Conservation (phyloP, 2,888 invertebrate genomes). For the Syrphus vitripennis region DNA sequence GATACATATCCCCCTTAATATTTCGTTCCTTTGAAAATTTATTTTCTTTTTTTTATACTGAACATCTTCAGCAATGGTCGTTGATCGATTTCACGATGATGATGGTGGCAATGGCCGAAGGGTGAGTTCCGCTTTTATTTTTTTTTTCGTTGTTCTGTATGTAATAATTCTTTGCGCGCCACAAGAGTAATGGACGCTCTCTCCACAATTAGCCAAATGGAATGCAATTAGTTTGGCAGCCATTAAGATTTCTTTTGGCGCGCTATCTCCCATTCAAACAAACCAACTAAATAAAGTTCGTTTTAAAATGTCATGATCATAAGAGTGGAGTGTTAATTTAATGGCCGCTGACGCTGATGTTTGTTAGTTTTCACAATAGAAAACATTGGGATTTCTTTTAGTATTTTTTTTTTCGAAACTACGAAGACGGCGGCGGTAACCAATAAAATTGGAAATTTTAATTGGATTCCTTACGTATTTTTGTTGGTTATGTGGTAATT, state of each 20-base stretch:
- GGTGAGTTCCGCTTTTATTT: constrained; percentile 40
- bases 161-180: constrained; percentile 9
- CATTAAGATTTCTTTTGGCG: constrained; percentile 64
- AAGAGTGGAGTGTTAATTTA: constrained; percentile 23
- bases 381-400: constrained; percentile 1
- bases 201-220: constrained; percentile 70
- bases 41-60: not conserved
- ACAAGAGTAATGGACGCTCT: constrained; percentile 66
- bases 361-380: constrained; percentile 30
- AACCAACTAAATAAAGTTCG: not conserved
- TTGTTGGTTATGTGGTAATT: constrained; percentile 15
- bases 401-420: not conserved
- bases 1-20: constrained; percentile 20
- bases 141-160: not conserved
- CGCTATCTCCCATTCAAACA: not conserved
- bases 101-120: constrained; percentile 66
- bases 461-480: constrained; percentile 12
- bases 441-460: constrained; percentile 63
- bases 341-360: constrained; percentile 2
- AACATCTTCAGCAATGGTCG: constrained; percentile 42
- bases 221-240: constrained; percentile 71
- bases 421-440: not conserved
- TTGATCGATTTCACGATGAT: constrained; percentile 60
- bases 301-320: constrained; percentile 41
- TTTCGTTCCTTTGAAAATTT: not conserved